phyloP scores from a whole-genome alignment of 2,113 vertebrate genomes.

The Marcusenius ussheri region DNA sequence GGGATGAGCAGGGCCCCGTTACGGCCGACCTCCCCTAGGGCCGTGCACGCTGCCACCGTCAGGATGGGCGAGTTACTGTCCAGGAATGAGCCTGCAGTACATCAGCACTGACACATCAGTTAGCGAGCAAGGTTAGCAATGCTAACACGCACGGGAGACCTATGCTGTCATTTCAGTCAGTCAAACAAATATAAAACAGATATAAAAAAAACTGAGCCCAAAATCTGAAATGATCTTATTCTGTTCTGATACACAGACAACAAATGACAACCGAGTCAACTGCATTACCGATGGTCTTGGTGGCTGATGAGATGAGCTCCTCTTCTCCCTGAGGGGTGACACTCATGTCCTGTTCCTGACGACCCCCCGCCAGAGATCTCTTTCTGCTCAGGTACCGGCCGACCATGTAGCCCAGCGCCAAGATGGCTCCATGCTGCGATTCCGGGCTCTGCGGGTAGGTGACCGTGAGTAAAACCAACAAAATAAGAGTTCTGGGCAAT shows the following conservation, averaged over 20 bases:
- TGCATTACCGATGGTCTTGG: conserved; percentile 78
- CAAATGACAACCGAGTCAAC: not conserved
- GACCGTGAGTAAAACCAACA: not conserved
- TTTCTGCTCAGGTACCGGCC: conserved; percentile 81
- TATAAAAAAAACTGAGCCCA: not conserved
- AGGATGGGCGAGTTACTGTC: conserved; percentile 75
- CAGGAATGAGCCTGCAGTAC: conserved; percentile 76
- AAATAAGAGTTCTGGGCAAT: not conserved
- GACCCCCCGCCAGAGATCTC: conserved; percentile 48
- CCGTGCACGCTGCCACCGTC: conserved; percentile 78
- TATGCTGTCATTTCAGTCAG: not conserved
- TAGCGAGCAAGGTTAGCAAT: not conserved
- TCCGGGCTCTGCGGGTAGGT: conserved; percentile 73
- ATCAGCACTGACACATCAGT: not conserved
- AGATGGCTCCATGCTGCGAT: conserved; percentile 85
- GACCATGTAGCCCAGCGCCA: conserved; percentile 91
- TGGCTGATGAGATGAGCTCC: conserved; percentile 72
- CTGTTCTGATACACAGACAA: not conserved
- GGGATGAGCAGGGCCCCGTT: conserved; percentile 80
- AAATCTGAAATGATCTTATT: not conserved
- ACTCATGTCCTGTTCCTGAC: conserved; percentile 48
- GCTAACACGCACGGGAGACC: not conserved
- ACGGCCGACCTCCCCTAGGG: conserved; percentile 87
- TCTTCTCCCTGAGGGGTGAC: conserved; percentile 66
- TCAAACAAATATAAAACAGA: not conserved